Percentiles rank a stretch among this genome's conserved stretches.
phyloP scores from a whole-genome alignment of 2,113 vertebrate species.

The Gallinago undulata region DNA sequence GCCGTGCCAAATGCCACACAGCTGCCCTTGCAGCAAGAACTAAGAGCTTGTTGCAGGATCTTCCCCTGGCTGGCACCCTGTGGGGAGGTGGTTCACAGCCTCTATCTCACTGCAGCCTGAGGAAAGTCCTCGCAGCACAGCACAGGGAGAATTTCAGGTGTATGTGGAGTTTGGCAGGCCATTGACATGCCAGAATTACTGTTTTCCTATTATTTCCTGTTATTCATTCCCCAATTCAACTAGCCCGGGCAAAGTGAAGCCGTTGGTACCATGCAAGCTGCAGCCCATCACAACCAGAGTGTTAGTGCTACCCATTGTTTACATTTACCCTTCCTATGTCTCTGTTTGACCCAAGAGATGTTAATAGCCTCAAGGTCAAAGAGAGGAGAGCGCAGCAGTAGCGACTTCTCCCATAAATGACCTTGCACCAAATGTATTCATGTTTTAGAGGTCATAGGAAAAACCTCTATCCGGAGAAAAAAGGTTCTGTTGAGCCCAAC shows the following conservation, averaged over 20 bases:
- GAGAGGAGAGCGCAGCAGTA: background rate
- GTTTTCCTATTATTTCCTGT: background rate
- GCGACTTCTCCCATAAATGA: background rate
- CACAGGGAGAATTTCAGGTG: background rate
- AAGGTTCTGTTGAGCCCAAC: background rate
- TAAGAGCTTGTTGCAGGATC: background rate
- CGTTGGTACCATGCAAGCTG: background rate
- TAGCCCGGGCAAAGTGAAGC: background rate
- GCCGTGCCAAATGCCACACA: fast-evolving
- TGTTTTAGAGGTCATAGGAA: background rate
- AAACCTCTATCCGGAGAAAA: background rate
- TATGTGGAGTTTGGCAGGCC: background rate
- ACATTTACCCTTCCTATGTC: background rate
- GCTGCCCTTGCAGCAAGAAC: background rate
- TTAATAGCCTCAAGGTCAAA: background rate
- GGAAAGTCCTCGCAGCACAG: background rate
- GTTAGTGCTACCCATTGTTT: background rate
- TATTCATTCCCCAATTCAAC: background rate
- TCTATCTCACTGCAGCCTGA: background rate
- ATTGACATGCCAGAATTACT: background rate
- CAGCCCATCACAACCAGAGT: background rate
- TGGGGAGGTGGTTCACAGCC: background rate
- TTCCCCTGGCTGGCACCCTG: background rate
- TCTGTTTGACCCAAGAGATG: background rate
- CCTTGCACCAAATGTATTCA: background rate